phyloP scores from a whole-genome alignment of 1,140 invertebrate genomes.

The Sesamia nonagrioides region DNA sequence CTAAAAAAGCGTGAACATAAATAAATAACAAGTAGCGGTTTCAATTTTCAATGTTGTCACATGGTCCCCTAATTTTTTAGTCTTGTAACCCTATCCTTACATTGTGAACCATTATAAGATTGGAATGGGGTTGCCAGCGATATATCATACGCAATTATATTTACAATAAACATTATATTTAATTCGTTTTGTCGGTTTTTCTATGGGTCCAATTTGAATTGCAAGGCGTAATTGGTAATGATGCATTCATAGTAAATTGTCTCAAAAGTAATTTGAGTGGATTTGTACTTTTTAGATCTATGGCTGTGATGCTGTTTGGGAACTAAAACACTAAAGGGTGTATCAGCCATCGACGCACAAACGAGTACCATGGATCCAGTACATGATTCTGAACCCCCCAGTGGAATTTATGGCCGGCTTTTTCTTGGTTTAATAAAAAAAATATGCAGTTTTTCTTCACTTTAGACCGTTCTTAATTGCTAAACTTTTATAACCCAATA shows the following conservation, averaged over 20 bases:
- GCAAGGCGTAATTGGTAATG: background rate
- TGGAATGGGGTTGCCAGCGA: slow-evolving; percentile 48
- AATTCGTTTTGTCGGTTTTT: slow-evolving; percentile 52
- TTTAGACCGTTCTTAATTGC: too few relatives aligned
- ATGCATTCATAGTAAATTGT: background rate
- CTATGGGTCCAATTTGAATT: background rate
- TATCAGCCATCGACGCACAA: too few relatives aligned
- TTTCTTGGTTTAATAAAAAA: too few relatives aligned
- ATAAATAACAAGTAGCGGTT: slow-evolving; percentile 23
- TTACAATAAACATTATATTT: slow-evolving; percentile 60
- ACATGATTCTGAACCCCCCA: too few relatives aligned
- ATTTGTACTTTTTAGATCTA: too few relatives aligned
- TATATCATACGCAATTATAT: slow-evolving; percentile 60
- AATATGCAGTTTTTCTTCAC: too few relatives aligned
- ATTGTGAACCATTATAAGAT: slow-evolving; percentile 48
- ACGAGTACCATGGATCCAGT: too few relatives aligned
- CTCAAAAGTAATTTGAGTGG: background rate
- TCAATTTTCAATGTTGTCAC: slow-evolving; percentile 45
- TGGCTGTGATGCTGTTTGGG: too few relatives aligned
- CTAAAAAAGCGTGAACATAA: slow-evolving; percentile 14
- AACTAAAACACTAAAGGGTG: too few relatives aligned
- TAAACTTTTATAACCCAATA: too few relatives aligned
- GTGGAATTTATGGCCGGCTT: too few relatives aligned
- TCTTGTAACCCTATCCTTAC: slow-evolving; percentile 41
- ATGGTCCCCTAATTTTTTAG: slow-evolving; percentile 38